Percentiles rank a stretch among this genome's conserved stretches.
phyloP scores from a whole-genome alignment of 2,888 invertebrate species.

The Phengaris alcon region DNA sequence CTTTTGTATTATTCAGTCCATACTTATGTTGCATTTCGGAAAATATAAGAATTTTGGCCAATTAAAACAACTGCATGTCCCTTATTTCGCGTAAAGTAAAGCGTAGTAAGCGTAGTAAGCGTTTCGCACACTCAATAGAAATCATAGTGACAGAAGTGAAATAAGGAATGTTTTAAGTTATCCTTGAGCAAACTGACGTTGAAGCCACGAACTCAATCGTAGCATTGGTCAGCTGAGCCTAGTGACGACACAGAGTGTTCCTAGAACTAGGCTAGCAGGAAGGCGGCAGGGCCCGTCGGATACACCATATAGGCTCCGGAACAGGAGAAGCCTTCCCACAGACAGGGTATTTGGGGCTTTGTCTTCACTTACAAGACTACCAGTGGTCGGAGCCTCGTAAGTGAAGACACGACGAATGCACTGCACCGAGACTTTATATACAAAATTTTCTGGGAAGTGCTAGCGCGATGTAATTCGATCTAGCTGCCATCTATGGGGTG shows the following conservation, averaged over 20 bases:
- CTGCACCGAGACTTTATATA: not conserved
- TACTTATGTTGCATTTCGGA: too few relatives aligned
- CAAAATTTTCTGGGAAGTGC: not conserved
- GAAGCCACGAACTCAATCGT: not conserved
- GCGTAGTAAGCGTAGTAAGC: too few relatives aligned
- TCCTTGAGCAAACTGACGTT: not conserved
- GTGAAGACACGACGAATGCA: not conserved
- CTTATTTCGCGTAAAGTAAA: too few relatives aligned
- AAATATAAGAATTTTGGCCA: too few relatives aligned
- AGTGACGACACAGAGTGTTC: too few relatives aligned
- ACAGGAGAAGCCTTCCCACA: not conserved
- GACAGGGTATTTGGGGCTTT: not conserved
- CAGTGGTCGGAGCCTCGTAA: not conserved
- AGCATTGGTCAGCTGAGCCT: not conserved
- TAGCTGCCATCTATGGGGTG: not conserved
- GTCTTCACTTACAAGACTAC: not conserved
- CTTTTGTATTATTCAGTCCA: too few relatives aligned
- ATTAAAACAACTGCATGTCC: too few relatives aligned
- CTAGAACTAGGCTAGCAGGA: not conserved
- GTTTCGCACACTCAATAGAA: too few relatives aligned
- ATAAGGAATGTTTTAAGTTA: not conserved
- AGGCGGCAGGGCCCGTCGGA: conserved; percentile 3
- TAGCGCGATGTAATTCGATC: not conserved
- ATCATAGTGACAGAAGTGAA: not conserved
- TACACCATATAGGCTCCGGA: conserved; percentile 9